A percentile compares a stretch with the other conserved stretches of the same genome.
These are phyloP conservation scores for Drosophila grimshawi DNA, from an alignment of 1,140 invertebrate genomes.

Conservation along the genomic window DNA sequence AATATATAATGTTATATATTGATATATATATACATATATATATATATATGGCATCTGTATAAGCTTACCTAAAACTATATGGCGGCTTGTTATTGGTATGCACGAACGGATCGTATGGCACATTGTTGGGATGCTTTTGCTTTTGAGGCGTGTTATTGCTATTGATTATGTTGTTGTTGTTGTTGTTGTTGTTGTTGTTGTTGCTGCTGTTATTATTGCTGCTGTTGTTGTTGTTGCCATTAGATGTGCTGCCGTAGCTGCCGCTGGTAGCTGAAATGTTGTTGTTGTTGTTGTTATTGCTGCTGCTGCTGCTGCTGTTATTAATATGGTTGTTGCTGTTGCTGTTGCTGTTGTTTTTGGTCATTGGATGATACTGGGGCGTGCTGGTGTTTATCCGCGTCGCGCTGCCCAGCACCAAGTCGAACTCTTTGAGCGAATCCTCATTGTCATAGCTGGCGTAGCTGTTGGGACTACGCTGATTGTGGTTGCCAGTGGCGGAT, in stretches of 20 bases:
- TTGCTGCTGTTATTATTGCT: conserved; percentile 15
- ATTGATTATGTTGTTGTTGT: conserved; percentile 14
- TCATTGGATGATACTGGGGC: conserved; percentile 56
- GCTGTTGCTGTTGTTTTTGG: conserved; percentile 45
- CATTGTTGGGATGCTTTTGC: conserved; percentile 89
- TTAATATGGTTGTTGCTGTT: conserved; percentile 15
- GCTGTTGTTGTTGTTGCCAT: conserved; percentile 23
- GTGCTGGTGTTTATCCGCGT: conserved; percentile 66
- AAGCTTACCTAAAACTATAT: conserved; percentile 88
- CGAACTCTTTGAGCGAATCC: conserved; percentile 81
- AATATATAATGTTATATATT: conserved; percentile 5
- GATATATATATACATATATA: not conserved
- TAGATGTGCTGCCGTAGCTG: conserved; percentile 6
- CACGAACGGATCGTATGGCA: conserved; percentile 91
- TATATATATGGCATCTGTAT: not conserved
- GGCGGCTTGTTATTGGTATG: conserved; percentile 95
- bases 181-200: conserved; percentile 19
- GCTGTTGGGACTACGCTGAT: conserved; percentile 75
- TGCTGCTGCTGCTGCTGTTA: conserved; percentile 29
- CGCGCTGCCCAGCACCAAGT: conserved; percentile 50
- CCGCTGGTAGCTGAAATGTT: conserved; percentile 35
- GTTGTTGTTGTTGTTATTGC: conserved; percentile 18
- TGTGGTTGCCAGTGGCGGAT: conserved; percentile 16
- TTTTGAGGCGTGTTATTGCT: conserved; percentile 77
- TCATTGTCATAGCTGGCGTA: conserved; percentile 82